phyloP scores from a whole-genome alignment of 1,140 invertebrate species.

The Halesus radiatus region DNA sequence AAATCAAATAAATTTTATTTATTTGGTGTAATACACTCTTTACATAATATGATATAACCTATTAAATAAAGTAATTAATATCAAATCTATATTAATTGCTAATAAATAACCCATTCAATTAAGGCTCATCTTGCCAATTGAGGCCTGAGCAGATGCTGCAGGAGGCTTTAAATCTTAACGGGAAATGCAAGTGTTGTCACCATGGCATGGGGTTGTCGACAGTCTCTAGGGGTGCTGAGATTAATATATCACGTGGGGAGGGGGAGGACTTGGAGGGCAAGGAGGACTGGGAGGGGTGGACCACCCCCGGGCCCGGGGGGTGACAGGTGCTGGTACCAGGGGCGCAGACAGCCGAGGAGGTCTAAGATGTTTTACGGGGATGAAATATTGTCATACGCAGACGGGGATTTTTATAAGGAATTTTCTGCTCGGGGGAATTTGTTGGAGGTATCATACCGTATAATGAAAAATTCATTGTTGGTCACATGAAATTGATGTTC shows the following conservation, averaged over 20 bases:
- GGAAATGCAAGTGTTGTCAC: slow-evolving; percentile 26
- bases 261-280: not conserved
- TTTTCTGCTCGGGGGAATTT: slow-evolving; percentile 5
- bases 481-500: no score
- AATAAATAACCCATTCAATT: slow-evolving; percentile 9
- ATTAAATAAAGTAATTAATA: no score
- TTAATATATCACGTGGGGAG: slow-evolving; percentile 36
- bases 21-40: no score
- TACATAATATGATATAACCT: no score
- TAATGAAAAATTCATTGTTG: no score
- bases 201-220: not conserved
- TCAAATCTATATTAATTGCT: no score
- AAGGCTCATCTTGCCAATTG: slow-evolving; percentile 8
- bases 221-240: slow-evolving; percentile 16
- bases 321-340: slow-evolving; percentile 22
- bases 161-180: slow-evolving; percentile 27
- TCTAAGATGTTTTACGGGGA: slow-evolving; percentile 15
- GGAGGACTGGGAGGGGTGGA: not conserved
- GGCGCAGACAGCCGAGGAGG: not conserved
- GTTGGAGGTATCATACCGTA: not conserved
- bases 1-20: no score
- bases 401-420: not conserved
- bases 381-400: slow-evolving; percentile 32
- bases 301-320: not conserved
- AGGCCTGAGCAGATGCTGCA: not conserved